These are phyloP conservation scores for Hylia prasina DNA, from an alignment of 2,113 vertebrate genomes.

Conservation along the genomic window DNA sequence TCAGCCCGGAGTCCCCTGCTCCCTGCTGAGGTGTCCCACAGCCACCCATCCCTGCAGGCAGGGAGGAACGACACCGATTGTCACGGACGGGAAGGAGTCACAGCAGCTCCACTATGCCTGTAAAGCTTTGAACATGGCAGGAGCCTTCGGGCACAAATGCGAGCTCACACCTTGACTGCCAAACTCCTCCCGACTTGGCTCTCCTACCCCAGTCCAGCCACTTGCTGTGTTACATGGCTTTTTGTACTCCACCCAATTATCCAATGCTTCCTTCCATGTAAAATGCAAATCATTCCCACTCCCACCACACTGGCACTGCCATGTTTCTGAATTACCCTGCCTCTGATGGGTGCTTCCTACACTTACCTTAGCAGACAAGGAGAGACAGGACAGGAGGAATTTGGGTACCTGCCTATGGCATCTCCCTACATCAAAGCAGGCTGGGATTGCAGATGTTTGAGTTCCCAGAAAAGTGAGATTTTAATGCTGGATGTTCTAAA, in stretches of 20 bases:
- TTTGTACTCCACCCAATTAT: background rate
- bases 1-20: background rate
- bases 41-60: background rate
- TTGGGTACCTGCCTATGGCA: rapidly evolving
- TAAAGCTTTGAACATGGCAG: background rate
- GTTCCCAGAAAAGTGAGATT: background rate
- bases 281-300: background rate
- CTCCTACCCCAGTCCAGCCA: rapidly evolving
- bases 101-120: background rate
- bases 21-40: background rate
- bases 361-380: background rate
- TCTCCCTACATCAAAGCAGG: background rate
- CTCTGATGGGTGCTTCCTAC: background rate
- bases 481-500: background rate
- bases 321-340: background rate
- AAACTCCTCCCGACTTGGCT: background rate
- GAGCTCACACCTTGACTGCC: background rate
- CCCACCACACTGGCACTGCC: background rate
- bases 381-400: background rate
- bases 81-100: rapidly evolving
- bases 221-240: background rate
- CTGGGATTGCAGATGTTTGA: background rate
- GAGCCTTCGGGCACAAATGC: background rate
- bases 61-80: rapidly evolving
- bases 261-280: background rate